A percentile compares a stretch with the other conserved stretches of the same genome.
phyloP scores from a whole-genome alignment of 2,888 invertebrate species.

The Orthonevra nobilis region DNA sequence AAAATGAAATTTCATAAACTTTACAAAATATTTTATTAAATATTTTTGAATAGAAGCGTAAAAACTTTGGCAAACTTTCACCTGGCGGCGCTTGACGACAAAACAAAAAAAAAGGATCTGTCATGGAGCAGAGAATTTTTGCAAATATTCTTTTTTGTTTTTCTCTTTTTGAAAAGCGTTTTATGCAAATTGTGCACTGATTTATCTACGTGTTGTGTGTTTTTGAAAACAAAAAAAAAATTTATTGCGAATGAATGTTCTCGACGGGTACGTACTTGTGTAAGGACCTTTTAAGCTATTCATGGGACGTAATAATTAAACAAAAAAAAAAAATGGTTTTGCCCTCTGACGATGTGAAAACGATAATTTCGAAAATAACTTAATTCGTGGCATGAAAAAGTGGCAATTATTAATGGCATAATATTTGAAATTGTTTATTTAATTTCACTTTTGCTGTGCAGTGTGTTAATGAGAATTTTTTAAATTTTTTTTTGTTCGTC shows the following conservation, averaged over 20 bases:
- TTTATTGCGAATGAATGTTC: not conserved
- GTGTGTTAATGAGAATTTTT: too few relatives aligned
- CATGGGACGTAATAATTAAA: not conserved
- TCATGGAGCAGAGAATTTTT: too few relatives aligned
- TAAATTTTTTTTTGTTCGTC: not conserved
- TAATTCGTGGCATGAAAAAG: not conserved
- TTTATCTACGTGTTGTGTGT: not conserved
- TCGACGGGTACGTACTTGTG: too few relatives aligned
- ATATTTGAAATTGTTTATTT: conserved; percentile 12
- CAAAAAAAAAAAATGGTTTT: not conserved
- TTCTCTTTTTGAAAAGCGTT: too few relatives aligned
- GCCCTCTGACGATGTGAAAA: too few relatives aligned
- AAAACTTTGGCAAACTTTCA: conserved; percentile 26
- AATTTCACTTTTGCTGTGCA: not conserved
- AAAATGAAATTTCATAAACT: conserved; percentile 50
- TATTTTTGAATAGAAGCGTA: conserved; percentile 27
- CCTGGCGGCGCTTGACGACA: conserved; percentile 26
- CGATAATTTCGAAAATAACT: too few relatives aligned
- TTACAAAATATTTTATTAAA: conserved; percentile 39
- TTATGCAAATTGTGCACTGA: not conserved
- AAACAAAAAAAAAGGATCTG: too few relatives aligned
- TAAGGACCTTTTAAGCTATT: not conserved
- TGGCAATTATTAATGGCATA: conserved; percentile 7
- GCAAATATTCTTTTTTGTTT: not conserved
- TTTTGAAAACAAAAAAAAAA: not conserved